Percentiles rank a stretch among this genome's conserved stretches.
Evolutionary conservation across 64 coral and sea anemone genomes (phyloP).

Genomic region (Stylophora pistillata): DNA sequence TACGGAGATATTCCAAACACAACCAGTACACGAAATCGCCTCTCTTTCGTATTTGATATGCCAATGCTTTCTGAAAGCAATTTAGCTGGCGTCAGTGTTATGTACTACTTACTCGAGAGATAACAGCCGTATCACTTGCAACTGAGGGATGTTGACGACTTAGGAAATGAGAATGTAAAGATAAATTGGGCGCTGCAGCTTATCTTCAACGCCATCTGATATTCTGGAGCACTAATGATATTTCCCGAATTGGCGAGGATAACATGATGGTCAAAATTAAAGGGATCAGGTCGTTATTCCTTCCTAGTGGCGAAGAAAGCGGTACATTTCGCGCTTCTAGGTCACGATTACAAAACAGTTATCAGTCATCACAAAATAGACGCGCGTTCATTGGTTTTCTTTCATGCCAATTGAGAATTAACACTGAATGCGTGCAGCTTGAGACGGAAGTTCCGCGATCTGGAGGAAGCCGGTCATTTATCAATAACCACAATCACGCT

Average conservation of each 20-base stretch:
- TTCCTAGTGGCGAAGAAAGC: neutral
- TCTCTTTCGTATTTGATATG: neutral
- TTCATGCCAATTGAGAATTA: neutral
- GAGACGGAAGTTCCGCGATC: neutral
- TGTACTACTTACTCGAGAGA: neutral
- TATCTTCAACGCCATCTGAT: slow-evolving; percentile 32
- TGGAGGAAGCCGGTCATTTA: neutral
- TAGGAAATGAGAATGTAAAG: slow-evolving; percentile 18
- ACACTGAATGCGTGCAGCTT: neutral
- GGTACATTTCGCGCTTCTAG: neutral
- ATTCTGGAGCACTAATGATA: neutral
- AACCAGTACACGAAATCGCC: neutral
- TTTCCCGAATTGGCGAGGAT: slow-evolving; percentile 8
- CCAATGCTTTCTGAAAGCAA: neutral
- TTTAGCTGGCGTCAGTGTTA: neutral
- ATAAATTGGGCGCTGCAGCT: neutral
- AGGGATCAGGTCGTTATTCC: neutral
- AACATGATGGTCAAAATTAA: neutral
- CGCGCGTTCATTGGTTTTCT: neutral
- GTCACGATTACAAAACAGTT: neutral
- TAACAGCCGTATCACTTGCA: slow-evolving; percentile 1
- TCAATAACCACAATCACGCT: neutral
- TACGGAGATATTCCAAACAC: neutral
- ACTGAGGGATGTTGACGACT: neutral
- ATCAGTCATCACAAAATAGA: neutral